Percentiles rank a stretch among this genome's conserved stretches.
Evolutionary conservation across 2,113 vertebrate genomes (phyloP).

Genomic region (Pantherophis guttatus): DNA sequence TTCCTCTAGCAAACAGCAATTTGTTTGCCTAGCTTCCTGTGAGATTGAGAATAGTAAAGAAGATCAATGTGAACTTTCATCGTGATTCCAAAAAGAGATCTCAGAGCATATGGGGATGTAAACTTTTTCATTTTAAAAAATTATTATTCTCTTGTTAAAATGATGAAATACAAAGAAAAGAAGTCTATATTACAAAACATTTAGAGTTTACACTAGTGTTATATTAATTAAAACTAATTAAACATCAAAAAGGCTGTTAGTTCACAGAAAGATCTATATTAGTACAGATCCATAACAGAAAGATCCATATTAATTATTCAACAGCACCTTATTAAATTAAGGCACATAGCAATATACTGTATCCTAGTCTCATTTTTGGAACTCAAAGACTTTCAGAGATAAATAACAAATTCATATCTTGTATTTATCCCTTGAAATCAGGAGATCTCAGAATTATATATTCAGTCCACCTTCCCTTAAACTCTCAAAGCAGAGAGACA

Average conservation of each 20-base stretch:
- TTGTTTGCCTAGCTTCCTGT: background rate
- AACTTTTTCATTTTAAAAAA: background rate
- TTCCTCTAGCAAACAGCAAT: background rate
- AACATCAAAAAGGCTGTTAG: background rate
- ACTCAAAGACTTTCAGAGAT: background rate
- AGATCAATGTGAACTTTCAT: background rate
- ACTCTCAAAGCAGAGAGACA: background rate
- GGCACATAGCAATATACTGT: background rate
- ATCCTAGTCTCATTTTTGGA: background rate
- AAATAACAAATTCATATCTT: background rate
- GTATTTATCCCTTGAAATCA: background rate
- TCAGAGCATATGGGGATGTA: background rate
- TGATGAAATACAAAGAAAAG: background rate
- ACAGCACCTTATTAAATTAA: background rate
- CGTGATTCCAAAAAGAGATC: background rate
- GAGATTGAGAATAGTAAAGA: background rate
- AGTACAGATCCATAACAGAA: background rate
- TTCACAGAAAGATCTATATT: background rate
- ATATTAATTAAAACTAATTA: background rate
- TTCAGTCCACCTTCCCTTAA: background rate
- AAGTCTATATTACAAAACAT: background rate
- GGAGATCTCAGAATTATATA: background rate
- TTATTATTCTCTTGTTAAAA: background rate
- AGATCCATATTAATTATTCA: background rate
- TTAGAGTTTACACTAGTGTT: background rate